Percentiles rank a stretch among this genome's conserved stretches.
Evolutionary conservation across 2,113 vertebrate genomes (phyloP).

Genomic region (Pampusana beccarii): DNA sequence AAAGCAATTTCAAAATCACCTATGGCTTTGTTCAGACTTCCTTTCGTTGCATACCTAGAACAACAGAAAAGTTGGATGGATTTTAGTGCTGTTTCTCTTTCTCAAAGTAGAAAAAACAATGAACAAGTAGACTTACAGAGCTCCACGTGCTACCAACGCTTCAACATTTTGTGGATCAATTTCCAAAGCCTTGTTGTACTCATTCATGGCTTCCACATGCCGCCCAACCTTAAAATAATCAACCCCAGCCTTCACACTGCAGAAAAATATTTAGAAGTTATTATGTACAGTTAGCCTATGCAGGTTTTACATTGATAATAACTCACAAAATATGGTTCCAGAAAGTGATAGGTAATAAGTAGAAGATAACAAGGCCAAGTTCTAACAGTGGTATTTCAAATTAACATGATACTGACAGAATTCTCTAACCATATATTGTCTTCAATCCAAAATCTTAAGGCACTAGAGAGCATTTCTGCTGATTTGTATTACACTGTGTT

Average conservation of each 20-base stretch:
- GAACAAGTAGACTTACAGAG: conserved; percentile 82
- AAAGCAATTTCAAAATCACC: conserved; percentile 93
- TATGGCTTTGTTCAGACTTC: conserved; percentile 93
- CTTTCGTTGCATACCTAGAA: conserved; percentile 93
- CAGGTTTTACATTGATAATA: background rate
- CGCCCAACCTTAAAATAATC: conserved; percentile 93
- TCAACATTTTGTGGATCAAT: conserved; percentile 94
- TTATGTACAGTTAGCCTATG: background rate
- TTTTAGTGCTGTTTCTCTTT: background rate
- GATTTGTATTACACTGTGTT: background rate
- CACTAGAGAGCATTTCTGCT: background rate
- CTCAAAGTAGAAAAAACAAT: background rate
- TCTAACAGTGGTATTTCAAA: background rate
- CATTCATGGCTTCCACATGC: conserved; percentile 97
- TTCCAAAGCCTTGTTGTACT: conserved; percentile 97
- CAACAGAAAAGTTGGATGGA: background rate
- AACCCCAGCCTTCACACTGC: conserved; percentile 92
- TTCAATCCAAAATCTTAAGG: background rate
- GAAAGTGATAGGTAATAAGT: background rate
- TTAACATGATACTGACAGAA: rapidly evolving
- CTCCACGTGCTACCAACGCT: conserved; percentile 95
- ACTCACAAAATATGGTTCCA: background rate
- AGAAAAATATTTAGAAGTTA: background rate
- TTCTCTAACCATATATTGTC: background rate
- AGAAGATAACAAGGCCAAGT: too few species aligned